These are phyloP conservation scores for Tachystola acroxantha DNA, from an alignment of 2,888 invertebrate genomes.

Conservation along the genomic window DNA sequence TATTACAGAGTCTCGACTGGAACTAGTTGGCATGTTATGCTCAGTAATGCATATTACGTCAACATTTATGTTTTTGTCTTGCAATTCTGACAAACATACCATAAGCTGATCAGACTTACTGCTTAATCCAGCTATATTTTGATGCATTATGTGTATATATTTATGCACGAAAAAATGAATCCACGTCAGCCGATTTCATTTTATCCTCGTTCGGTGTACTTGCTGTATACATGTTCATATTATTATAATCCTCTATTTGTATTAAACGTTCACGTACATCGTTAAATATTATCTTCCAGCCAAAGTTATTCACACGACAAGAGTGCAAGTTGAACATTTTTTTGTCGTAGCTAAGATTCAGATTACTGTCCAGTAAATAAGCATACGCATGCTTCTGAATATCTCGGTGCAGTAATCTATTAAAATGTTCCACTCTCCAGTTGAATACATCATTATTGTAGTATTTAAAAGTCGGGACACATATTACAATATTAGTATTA, in stretches of 20 bases:
- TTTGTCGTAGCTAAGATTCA: not conserved
- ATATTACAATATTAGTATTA: not conserved
- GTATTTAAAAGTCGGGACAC: not conserved
- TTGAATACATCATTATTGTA: not conserved
- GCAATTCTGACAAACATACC: constrained; percentile 8
- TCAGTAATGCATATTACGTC: constrained; percentile 13
- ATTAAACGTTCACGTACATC: not conserved
- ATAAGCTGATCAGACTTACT: constrained; percentile 10
- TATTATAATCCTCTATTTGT: too few species aligned
- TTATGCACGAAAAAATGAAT: constrained; percentile 11
- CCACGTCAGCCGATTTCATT: not conserved
- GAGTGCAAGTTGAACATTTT: not conserved
- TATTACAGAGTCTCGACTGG: not conserved
- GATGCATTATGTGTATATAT: constrained; percentile 7
- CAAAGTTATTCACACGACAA: not conserved
- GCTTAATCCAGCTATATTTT: constrained; percentile 11
- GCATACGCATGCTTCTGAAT: constrained; percentile 4
- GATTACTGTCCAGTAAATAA: constrained; percentile 7
- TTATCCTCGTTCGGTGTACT: not conserved
- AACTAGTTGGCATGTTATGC: constrained; percentile 3
- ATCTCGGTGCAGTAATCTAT: constrained; percentile 18
- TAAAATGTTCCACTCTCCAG: constrained; percentile 2
- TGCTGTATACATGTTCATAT: not conserved
- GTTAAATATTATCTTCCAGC: not conserved
- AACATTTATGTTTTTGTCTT: not conserved